A percentile compares a stretch with the other conserved stretches of the same genome.
Evolutionary conservation across 64 coral and sea anemone species (phyloP).

Genomic region (Montipora cactus): DNA sequence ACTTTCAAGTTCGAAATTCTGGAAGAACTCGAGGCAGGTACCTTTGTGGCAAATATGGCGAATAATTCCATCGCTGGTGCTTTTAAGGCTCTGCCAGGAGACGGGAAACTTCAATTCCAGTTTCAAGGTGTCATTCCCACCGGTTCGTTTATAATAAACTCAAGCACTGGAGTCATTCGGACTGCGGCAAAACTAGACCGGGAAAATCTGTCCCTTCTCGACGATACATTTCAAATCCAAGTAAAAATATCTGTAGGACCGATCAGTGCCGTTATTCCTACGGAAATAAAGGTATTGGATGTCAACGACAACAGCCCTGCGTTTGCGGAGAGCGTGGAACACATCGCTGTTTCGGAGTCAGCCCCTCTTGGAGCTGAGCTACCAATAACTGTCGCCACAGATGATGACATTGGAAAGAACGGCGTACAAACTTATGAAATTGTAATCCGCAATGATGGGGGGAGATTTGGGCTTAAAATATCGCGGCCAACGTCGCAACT

Average conservation of each 20-base stretch:
- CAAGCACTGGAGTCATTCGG: slow-evolving; percentile 47
- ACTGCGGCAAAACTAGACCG: slow-evolving; percentile 48
- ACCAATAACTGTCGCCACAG: slow-evolving; percentile 18
- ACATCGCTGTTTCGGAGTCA: slow-evolving; percentile 47
- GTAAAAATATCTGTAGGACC: slow-evolving; percentile 12
- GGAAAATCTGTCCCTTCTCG: slow-evolving; percentile 24
- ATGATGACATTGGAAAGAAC: slow-evolving; percentile 70
- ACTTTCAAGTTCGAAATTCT: slow-evolving; percentile 42
- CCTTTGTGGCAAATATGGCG: slow-evolving; percentile 63
- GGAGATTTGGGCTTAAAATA: slow-evolving; percentile 23
- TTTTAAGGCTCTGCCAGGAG: not conserved
- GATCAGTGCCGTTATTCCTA: slow-evolving; percentile 5
- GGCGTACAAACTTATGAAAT: slow-evolving; percentile 64
- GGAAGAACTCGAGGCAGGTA: slow-evolving; percentile 51
- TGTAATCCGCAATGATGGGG: slow-evolving; percentile 49
- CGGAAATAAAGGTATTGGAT: slow-evolving; percentile 51
- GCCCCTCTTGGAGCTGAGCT: slow-evolving; percentile 56
- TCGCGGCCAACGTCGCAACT: slow-evolving; percentile 11
- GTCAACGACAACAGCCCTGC: slow-evolving; percentile 61
- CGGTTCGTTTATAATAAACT: slow-evolving; percentile 35
- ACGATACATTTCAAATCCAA: slow-evolving; percentile 60
- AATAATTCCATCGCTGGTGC: not conserved
- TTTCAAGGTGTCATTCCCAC: slow-evolving; percentile 32
- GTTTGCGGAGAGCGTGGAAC: slow-evolving; percentile 33
- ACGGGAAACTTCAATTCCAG: not conserved